Evolutionary conservation across 2,113 vertebrate species (phyloP), one percentile per base, ranked within the genome.

Genomic region (Phasianus colchicus): DNA sequence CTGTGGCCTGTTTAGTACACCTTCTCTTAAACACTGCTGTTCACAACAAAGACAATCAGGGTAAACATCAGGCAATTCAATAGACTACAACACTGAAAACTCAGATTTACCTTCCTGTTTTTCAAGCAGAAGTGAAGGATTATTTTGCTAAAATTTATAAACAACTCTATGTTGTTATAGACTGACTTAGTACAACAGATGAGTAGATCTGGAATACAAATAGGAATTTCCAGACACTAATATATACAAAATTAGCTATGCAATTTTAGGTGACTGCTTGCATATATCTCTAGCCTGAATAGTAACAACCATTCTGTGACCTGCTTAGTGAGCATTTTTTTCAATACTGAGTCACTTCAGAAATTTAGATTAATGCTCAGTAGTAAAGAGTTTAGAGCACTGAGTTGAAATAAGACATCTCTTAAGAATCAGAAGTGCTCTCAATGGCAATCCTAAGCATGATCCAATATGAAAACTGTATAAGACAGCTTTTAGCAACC

Each of bases 291-390:
- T 34, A 64, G 29, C 9, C 22, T 71, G 61, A 72, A 50, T 16
- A 57, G 22, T 24, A 80, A 52, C 70, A 83, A 43, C 4, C 24
- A 66, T 78, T 83, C 43, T 86, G 50, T 74, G 47, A 71, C 57
- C 36, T 72, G 55, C 75, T 77, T 47, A 88, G 32, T n/a, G 57
- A 93, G 27, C 13, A 25, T 91, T 20, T 27, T 86, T 78, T 69
- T 93, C 60, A 29, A 81, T 83, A 52, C 17, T 78, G 47, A 64
- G 22, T 92, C 42, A 47, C 25, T 94, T 83, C 8, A 66, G 54
- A 87, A 95, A 95, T 84, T 87, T 40, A 87, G 40, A 94, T 60
- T 79, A 60, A 76, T 85, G 36, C 55, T 79, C 74, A 45, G n/a
- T 17, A 73, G 34, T 70, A 83, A 67, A 76, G 27, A 85, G 40